These are phyloP conservation scores for Phylloscopus trochiloides DNA, from an alignment of 2,113 vertebrate species.

Conservation along the genomic window DNA sequence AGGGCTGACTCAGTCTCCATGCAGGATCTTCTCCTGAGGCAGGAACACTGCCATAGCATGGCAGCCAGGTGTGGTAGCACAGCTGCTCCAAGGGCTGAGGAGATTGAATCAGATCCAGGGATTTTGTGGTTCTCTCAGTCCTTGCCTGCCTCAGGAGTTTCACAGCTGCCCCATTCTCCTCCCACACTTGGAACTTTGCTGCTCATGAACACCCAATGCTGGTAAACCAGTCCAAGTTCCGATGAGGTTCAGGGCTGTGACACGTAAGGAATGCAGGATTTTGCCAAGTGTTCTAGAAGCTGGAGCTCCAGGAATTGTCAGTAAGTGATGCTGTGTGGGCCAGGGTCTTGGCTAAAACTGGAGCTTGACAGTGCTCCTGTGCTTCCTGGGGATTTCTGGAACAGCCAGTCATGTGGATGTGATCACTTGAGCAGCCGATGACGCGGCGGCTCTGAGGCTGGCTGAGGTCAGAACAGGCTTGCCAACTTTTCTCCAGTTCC, in stretches of 20 bases:
- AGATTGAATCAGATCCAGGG: not conserved
- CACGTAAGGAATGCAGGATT: not conserved
- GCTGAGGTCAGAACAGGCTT: not conserved
- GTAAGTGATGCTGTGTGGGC: not conserved
- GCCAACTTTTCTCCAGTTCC: not conserved
- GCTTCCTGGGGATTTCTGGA: not conserved
- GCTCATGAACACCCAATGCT: not conserved
- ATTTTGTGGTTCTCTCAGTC: not conserved
- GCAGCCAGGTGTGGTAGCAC: not conserved
- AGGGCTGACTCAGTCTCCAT: not conserved
- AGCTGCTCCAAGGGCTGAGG: rapidly evolving
- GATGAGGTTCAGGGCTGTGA: not conserved
- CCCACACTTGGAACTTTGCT: not conserved
- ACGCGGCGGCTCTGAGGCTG: not conserved
- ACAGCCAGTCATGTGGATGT: not conserved
- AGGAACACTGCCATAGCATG: rapidly evolving
- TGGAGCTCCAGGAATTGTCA: not conserved
- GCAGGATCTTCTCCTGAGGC: not conserved
- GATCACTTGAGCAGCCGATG: not conserved
- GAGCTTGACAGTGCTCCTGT: not conserved
- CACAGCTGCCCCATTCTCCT: not conserved
- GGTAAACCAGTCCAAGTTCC: not conserved
- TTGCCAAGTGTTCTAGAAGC: not conserved
- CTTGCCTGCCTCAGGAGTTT: not conserved
- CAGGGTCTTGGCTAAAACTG: not conserved